A percentile compares a stretch with the other conserved stretches of the same genome.
Evolutionary conservation across 2,888 invertebrate species (phyloP).

Genomic region (Scaptomyza tumidula): DNA sequence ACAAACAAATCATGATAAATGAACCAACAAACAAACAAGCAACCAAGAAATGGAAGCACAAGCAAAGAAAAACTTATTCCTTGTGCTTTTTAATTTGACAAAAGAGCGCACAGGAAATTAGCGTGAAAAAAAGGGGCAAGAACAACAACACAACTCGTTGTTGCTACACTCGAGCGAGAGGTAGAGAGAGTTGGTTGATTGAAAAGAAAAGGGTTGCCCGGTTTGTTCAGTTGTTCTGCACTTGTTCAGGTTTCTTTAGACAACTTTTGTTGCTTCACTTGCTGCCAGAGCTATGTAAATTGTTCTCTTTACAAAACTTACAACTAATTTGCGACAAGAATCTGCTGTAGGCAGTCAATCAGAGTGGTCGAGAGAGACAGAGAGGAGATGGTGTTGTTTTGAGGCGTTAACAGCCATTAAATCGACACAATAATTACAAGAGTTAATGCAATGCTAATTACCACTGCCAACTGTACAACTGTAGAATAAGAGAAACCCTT

Average conservation of each 20-base stretch:
- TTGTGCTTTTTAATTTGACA: constrained; percentile 76
- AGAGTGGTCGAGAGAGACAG: background rate
- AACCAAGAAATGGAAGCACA: constrained; percentile 52
- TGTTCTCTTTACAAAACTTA: constrained; percentile 5
- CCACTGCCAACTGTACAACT: constrained; percentile 20
- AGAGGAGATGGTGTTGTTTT: background rate
- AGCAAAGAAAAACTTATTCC: constrained; percentile 61
- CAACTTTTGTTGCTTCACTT: background rate
- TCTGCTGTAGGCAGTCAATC: constrained; percentile 8
- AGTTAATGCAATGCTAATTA: constrained; percentile 71
- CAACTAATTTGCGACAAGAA: constrained; percentile 10
- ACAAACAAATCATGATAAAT: constrained; percentile 82
- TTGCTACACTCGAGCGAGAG: background rate
- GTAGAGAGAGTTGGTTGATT: constrained; percentile 53
- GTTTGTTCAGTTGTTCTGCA: background rate
- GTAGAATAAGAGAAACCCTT: background rate
- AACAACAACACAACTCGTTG: constrained; percentile 56
- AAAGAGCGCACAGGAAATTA: constrained; percentile 73
- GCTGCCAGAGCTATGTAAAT: constrained; percentile 23
- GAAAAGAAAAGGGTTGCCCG: constrained; percentile 57
- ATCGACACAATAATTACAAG: constrained; percentile 65
- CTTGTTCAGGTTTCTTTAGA: constrained; percentile 10
- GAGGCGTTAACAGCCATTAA: constrained; percentile 37
- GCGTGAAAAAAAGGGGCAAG: constrained; percentile 60
- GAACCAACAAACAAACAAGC: constrained; percentile 73